Evolutionary conservation across 1,140 invertebrate genomes (phyloP).

Genomic region (Lanistes nyassanus): DNA sequence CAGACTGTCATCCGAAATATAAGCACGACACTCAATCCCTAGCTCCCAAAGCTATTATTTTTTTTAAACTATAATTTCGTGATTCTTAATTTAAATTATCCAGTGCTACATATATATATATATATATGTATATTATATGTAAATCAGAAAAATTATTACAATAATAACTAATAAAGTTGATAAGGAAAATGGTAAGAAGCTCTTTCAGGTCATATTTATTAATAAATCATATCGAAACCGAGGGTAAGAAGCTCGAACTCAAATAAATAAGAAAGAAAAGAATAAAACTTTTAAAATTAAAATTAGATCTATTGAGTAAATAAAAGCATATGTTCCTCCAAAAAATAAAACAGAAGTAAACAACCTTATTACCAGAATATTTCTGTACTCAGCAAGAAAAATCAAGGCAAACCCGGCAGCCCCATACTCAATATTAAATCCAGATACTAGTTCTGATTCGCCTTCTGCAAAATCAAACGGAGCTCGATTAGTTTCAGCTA

Average conservation of each 20-base stretch:
- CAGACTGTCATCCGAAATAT: not conserved
- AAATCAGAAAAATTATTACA: not conserved
- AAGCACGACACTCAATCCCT: not conserved
- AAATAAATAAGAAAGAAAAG: constrained; percentile 7
- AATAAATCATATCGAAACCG: constrained; percentile 4
- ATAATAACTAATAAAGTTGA: too few relatives aligned
- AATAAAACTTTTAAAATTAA: constrained; percentile 43
- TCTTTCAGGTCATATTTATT: not conserved
- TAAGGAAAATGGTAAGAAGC: not conserved
- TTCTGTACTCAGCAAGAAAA: constrained; percentile 78
- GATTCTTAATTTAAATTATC: not conserved
- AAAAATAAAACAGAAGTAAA: not conserved
- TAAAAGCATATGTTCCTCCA: not conserved
- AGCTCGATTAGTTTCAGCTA: constrained; percentile 79
- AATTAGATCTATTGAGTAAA: not conserved
- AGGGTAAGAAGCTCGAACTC: not conserved
- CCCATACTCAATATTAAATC: constrained; percentile 81
- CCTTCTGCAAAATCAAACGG: constrained; percentile 83
- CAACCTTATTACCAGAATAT: constrained; percentile 75
- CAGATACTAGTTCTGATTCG: constrained; percentile 79
- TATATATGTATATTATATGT: too few relatives aligned
- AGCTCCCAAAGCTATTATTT: constrained; percentile 9
- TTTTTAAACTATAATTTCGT: constrained; percentile 4
- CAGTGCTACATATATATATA: too few relatives aligned
- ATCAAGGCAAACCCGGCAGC: constrained; percentile 77